phyloP scores from a whole-genome alignment of 2,888 invertebrate species.

The Clusia tigrina region DNA sequence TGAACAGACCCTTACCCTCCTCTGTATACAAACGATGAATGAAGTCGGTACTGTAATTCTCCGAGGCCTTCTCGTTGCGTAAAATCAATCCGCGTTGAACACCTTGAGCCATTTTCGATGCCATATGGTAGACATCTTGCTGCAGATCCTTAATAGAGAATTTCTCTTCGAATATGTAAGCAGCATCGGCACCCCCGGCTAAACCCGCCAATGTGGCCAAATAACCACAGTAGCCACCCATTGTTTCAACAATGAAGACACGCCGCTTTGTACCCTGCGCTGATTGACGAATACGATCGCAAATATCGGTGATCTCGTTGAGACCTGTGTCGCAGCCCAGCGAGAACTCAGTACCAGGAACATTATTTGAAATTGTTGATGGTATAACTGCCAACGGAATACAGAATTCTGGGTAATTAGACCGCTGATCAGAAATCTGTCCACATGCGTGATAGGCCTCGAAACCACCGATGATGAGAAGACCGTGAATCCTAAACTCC shows the following conservation, averaged over 20 bases:
- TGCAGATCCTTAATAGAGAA: constrained; percentile 93
- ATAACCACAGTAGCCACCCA: constrained; percentile 99
- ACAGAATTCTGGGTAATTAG: constrained; percentile 78
- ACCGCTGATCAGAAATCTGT: constrained; percentile 64
- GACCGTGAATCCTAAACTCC: constrained; percentile 87
- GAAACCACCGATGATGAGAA: constrained; percentile 95
- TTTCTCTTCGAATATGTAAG: constrained; percentile 97
- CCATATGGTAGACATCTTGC: constrained; percentile 93
- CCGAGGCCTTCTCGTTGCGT: constrained; percentile 94
- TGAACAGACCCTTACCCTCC: constrained; percentile 95
- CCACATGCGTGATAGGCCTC: constrained; percentile 74
- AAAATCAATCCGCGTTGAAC: constrained; percentile 93
- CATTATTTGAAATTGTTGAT: constrained; percentile 98
- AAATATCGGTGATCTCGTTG: constrained; percentile 98
- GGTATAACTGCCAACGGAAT: constrained; percentile 96
- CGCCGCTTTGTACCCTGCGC: constrained; percentile 98
- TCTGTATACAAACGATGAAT: constrained; percentile 94
- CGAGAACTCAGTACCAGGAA: constrained; percentile 98
- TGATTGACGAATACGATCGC: constrained; percentile 96
- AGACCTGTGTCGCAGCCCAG: constrained; percentile 96
- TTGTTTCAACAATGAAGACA: constrained; percentile 98
- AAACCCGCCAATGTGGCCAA: constrained; percentile 94
- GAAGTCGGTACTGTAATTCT: constrained; percentile 97
- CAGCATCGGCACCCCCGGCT: constrained; percentile 98
- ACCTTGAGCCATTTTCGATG: constrained; percentile 95